Conservation (phyloP, 2,113 vertebrate genomes). For the Dipodomys stephensi region DNA sequence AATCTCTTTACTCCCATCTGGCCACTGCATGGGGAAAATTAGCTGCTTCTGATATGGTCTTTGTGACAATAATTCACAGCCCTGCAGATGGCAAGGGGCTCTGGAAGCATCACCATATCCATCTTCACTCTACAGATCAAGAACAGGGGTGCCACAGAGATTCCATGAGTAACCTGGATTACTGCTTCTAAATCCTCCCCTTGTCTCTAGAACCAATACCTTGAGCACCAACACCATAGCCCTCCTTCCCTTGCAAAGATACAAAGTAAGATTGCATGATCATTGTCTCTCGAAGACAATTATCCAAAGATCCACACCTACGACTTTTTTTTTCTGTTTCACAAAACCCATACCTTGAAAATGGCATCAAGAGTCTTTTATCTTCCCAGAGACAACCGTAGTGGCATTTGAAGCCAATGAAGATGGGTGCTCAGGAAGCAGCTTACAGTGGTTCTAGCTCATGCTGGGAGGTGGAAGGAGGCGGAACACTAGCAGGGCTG, state of each 20-base stretch:
- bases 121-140: conserved; percentile 6
- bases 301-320: neutral
- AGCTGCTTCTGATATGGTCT: conserved; percentile 32
- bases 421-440: neutral
- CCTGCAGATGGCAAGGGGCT: neutral
- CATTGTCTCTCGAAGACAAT: neutral
- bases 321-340: neutral
- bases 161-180: neutral
- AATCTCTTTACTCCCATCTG: conserved; percentile 54
- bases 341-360: conserved; percentile 32
- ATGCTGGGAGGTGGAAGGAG: neutral
- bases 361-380: neutral
- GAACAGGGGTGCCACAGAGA: conserved; percentile 33
- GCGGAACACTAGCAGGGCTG: neutral
- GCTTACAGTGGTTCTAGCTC: neutral
- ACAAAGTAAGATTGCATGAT: neutral
- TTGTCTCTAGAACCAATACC: neutral
- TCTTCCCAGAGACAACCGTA: neutral
- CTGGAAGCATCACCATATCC: neutral
- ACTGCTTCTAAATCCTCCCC: conserved; percentile 14
- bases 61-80: conserved; percentile 48
- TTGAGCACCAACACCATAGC: neutral
- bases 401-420: conserved; percentile 19
- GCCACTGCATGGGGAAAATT: conserved; percentile 53
- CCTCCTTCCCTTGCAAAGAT: neutral